These are phyloP conservation scores for Hypocryptadius cinnamomeus DNA, from an alignment of 2,113 vertebrate species.

Conservation along the genomic window DNA sequence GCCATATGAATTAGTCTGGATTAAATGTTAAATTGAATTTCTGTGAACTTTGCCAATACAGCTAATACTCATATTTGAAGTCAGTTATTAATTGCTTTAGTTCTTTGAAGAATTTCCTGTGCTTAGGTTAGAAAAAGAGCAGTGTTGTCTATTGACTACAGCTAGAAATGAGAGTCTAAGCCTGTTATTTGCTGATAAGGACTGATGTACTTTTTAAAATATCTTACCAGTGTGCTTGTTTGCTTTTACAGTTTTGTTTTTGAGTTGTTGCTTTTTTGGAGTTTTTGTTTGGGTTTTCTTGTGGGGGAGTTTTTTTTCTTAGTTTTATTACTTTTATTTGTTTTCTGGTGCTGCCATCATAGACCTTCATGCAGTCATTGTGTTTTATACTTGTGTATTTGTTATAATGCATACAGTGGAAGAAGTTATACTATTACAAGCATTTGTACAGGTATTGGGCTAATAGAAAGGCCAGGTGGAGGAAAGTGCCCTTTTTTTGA, in stretches of 20 bases:
- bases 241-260: neutral
- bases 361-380: neutral
- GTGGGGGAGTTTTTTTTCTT: neutral
- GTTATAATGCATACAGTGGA: neutral
- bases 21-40: neutral
- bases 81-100: neutral
- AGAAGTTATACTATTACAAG: neutral
- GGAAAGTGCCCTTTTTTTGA: neutral
- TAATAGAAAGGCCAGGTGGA: neutral
- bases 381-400: neutral
- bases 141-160: neutral
- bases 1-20: neutral
- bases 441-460: neutral
- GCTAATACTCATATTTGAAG: neutral
- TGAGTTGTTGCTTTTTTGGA: neutral
- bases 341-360: neutral
- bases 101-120: neutral
- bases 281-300: neutral
- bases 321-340: neutral
- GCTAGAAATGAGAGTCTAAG: neutral
- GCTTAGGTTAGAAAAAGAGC: neutral
- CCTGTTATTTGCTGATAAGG: neutral
- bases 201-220: neutral
- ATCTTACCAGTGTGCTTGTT: neutral
- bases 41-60: neutral